Evolutionary conservation across 1,140 invertebrate genomes (phyloP), one percentile per base, ranked within the genome.

Genomic region (Bactericera cockerelli): DNA sequence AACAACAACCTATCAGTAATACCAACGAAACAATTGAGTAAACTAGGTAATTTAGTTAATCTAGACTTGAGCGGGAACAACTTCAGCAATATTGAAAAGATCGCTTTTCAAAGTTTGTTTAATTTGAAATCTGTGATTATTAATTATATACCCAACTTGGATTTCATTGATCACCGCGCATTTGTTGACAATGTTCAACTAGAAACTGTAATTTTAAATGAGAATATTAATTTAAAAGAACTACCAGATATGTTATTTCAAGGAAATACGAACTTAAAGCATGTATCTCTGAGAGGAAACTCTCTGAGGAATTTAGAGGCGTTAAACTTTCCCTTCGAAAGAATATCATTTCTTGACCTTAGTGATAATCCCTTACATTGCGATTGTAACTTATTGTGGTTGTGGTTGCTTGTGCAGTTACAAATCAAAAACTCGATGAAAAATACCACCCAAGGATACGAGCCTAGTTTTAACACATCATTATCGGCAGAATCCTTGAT

Each of bases 321-420:
- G 1, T 82, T 81, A 13, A 83, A 87, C 70, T 87, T 88, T 65
- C 86, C 86, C 10, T 76, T 88, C 57, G 85, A 88, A 68, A 79
- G 80, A 56, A 67, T 89, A 60, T 74, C 78, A 64, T 77, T 77
- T 57, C 72, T 89, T 1, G 77, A 80, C 62, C 74, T 92, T 22
- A 81, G 82, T 25, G 86, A 86, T 14, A 91, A 92, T 74, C 88
- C 87, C 1, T 76, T 92, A 53, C 75, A 82, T 57, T 93, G 89
- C 71, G 92, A 92, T 71, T 93, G 89, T 66, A 89, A 87, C 16
- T 70, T 91, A 55, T 75, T 85, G 39, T 93, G 88, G 88, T 72
- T 93, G 2, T 89, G 86, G 86, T 81, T 82, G 64, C 72, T 89
- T 22, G 76, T 79, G 26, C 75, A 77, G 59, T 39, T 58, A 16